Evolutionary conservation across 1,140 invertebrate genomes (phyloP).

Genomic region (Mycetomoellerius zeteki): DNA sequence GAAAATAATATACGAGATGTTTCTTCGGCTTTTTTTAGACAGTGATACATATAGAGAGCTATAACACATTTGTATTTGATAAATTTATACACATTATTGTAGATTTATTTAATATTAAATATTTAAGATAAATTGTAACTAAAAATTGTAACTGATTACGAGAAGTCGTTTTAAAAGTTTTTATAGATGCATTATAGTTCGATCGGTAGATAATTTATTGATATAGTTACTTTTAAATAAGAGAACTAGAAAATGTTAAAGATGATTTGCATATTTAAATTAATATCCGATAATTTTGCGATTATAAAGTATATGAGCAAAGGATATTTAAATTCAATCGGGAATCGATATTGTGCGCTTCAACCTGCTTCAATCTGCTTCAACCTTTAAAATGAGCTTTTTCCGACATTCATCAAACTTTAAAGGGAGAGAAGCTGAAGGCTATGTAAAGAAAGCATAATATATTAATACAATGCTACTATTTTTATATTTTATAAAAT

Average conservation of each 20-base stretch:
- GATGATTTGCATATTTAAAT: slow-evolving; percentile 46
- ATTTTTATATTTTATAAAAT: background rate
- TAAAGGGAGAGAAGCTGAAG: slow-evolving; percentile 14
- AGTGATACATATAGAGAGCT: background rate
- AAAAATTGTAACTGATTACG: background rate
- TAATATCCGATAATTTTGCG: slow-evolving; percentile 49
- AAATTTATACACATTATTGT: background rate
- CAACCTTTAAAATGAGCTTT: slow-evolving; percentile 53
- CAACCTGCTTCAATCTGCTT: slow-evolving; percentile 21
- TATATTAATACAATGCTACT: slow-evolving; percentile 14
- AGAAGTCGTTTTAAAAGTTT: background rate
- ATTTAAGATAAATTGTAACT: background rate
- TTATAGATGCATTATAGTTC: background rate
- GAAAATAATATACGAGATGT: background rate
- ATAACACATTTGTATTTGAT: background rate
- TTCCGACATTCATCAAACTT: slow-evolving; percentile 55
- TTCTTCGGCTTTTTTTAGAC: background rate
- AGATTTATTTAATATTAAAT: background rate
- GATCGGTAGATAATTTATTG: slow-evolving; percentile 1
- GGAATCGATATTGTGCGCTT: slow-evolving; percentile 41
- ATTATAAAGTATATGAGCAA: slow-evolving; percentile 48
- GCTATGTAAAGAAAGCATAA: background rate
- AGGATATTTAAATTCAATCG: slow-evolving; percentile 54
- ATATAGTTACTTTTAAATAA: slow-evolving; percentile 25
- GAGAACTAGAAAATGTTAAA: background rate